Percentiles rank a stretch among this genome's conserved stretches.
These are phyloP conservation scores for Dione juno DNA, from an alignment of 2,888 invertebrate genomes.

Conservation along the genomic window DNA sequence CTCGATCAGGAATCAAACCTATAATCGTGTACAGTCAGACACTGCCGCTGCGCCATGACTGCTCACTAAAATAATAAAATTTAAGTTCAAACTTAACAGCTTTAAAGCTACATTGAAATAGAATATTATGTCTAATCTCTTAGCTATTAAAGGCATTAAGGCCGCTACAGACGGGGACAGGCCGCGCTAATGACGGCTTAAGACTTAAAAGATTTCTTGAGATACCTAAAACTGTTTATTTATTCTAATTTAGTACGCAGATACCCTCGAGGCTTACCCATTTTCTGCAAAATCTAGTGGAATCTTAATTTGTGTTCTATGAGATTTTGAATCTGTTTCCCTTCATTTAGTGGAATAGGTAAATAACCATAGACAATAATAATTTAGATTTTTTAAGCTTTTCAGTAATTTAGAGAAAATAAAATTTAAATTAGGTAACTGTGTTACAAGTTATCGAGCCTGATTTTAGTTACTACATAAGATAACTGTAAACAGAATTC, in stretches of 20 bases:
- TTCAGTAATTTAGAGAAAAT: too few species aligned
- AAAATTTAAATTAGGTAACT: too few species aligned
- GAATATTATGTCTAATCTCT: slow-evolving; percentile 36
- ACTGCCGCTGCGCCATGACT: neutral
- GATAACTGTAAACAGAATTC: too few species aligned
- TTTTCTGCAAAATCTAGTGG: neutral
- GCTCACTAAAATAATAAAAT: neutral
- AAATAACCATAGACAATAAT: too few species aligned
- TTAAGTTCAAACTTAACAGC: slow-evolving; percentile 12
- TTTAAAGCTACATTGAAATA: slow-evolving; percentile 6
- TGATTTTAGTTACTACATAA: too few species aligned
- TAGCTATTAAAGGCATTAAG: slow-evolving; percentile 39
- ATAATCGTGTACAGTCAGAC: too few species aligned
- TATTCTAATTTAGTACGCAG: slow-evolving; percentile 35
- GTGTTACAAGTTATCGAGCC: too few species aligned
- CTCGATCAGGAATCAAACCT: too few species aligned
- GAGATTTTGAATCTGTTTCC: neutral
- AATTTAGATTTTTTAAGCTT: too few species aligned
- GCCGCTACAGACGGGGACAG: slow-evolving; percentile 32
- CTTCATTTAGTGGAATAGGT: neutral
- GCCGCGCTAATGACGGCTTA: slow-evolving; percentile 36
- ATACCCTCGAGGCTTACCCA: neutral
- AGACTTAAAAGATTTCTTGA: slow-evolving; percentile 34
- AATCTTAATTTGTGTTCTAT: neutral
- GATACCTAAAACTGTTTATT: slow-evolving; percentile 39